Evolutionary conservation across 2,888 invertebrate genomes (phyloP), one percentile per base, ranked within the genome.

Genomic region (Sipunculus nudus): DNA sequence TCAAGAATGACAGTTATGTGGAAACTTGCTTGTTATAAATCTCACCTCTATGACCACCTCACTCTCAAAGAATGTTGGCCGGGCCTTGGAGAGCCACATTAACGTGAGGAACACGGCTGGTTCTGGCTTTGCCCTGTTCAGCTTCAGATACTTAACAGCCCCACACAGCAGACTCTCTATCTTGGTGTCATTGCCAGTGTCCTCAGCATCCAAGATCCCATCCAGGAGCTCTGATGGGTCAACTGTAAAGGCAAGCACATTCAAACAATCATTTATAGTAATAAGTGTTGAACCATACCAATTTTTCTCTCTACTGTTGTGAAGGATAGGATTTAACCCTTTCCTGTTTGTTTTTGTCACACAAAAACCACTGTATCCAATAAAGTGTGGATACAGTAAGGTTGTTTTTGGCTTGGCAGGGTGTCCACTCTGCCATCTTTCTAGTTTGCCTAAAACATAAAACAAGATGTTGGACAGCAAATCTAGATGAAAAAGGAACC

Each of bases 81-180:
- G 88, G 54, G 91, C 87, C 84, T 93, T 93, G 0, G 91, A 91
- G 23, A 94, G 82, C 80, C 93, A 91, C 58, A 94, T 86, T 53
- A 97, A 85, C 39, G 91, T 89, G 79, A 93, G 88, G 76, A 90
- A 92, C 0, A 92, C 85, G 35, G 92, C 86, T 28, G 90, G 89
- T 73, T 94, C 93, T 3, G 94, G 93, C 77, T 94, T 95, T 54
- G 91, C 89, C 48, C 93, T 87, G 70, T 92, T 91, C 6, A 88
- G 88, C 54, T 90, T 89, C 1, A 96, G 86, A 0, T 89, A 87
- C 74, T 91, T 92, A 31, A 96, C 89, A n/a, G 92, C 91, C 0
- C 95, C 94, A 71, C 94, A 92, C n/a, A 96, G 85, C 6, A 93
- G 87, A 89, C 83, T 92, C 87, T 86, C 92, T 89, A 78, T 92